Conservation (phyloP, 2,113 vertebrate genomes). For the Hyperopisus bebe region DNA sequence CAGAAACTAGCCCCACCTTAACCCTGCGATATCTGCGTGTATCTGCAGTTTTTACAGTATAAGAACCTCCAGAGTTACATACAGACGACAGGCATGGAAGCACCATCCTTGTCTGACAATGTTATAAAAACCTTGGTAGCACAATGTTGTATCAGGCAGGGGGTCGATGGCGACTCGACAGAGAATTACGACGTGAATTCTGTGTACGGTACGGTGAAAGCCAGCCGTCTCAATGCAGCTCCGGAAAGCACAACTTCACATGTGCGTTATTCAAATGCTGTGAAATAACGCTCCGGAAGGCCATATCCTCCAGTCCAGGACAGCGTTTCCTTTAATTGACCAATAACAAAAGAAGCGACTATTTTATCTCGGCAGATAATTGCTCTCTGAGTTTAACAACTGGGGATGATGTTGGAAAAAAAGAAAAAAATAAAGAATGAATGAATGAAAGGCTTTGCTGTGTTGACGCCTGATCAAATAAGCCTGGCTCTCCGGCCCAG, state of each 20-base stretch:
- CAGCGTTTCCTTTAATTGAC: neutral
- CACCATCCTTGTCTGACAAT: neutral
- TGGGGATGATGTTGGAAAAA: neutral
- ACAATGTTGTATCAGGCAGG: neutral
- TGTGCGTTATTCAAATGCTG: neutral
- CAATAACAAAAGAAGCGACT: neutral
- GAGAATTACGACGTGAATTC: neutral
- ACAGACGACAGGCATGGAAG: neutral
- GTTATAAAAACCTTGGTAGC: neutral
- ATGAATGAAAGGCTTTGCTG: neutral
- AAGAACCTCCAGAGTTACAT: neutral
- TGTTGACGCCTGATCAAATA: constrained; percentile 11
- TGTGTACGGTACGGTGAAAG: neutral
- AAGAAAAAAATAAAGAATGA: neutral
- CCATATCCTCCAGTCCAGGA: neutral
- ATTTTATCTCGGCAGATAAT: neutral
- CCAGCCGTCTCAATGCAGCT: neutral
- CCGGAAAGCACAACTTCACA: neutral
- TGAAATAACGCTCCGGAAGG: neutral
- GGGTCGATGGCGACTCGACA: neutral
- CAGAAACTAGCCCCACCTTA: neutral
- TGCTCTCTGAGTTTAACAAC: neutral
- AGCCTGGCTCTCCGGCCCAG: neutral
- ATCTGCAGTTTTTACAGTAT: neutral
- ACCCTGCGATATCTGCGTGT: neutral